Base-by-base conservation (phyloP, 2,113 vertebrate species). In the Halichoeres trimaculatus region DNA sequence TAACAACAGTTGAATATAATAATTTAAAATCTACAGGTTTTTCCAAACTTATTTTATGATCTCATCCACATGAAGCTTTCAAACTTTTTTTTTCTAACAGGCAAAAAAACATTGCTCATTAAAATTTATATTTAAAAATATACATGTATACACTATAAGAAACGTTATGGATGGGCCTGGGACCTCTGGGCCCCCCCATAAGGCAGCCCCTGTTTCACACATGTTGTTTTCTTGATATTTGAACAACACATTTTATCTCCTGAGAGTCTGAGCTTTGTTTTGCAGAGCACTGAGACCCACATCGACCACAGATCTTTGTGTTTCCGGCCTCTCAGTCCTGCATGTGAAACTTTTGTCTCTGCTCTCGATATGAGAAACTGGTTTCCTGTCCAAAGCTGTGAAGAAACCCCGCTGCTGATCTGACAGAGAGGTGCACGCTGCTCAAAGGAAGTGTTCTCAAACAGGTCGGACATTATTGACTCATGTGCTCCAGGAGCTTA, bases 381-480 rank as follows among this genome's bases (percentile, higher is more conserved):
- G 10, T 57, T 81, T 88, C 73, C 84, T 80, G 73, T 75, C 66
- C 69, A 74, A 58, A 54, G 70, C 72, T 80, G 74, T 68, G 73
- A 40, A n/a, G 84, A 70, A 64, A 19, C 80, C 77, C 19, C 5
- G 24, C 17, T 20, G 1, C 9, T 72, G 45, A 36, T 23, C 41
- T 50, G 43, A 1, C 11, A 24, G 12, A 72, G 23, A 63, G n/a
- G 6, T 30, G 30, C 30, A 4, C 30, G 30, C 45, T 24, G 19
- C 40, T 11, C 8, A 82, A 72, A 78, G 75, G 65, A 88, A 83
- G 71, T 73, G 78, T 79, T 86, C 77, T 86, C 26, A 78, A 59
- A 70, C 48, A 64, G 78, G 68, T 75, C 74, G 67, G 45, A 57
- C 17, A 5, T 30, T 3, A 30, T 6, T 30, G 3, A 30, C 6